Conservation (phyloP, 2,113 vertebrate species). For the Ondatra zibethicus region DNA sequence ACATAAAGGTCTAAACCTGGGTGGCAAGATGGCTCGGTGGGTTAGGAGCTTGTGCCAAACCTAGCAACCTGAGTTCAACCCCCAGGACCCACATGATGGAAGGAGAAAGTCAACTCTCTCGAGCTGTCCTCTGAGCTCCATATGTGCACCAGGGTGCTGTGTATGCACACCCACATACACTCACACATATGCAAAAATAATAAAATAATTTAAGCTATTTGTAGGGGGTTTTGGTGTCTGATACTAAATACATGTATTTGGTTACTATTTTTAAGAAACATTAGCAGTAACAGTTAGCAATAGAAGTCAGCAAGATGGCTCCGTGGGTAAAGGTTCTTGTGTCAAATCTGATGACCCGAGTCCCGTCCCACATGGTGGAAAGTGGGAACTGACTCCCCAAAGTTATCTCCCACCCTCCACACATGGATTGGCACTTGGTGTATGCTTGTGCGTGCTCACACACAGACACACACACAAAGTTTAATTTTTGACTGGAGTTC, state of each 20-base stretch:
- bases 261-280: background rate
- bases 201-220: background rate
- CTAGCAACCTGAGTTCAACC: background rate
- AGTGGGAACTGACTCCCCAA: background rate
- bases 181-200: background rate
- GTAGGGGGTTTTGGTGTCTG: background rate
- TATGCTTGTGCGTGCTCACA: background rate
- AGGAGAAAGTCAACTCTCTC: background rate
- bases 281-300: background rate
- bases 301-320: background rate
- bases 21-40: too few species aligned
- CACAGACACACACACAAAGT: background rate
- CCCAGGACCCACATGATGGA: background rate
- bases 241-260: background rate
- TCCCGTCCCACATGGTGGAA: too few species aligned
- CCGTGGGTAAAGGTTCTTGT: background rate
- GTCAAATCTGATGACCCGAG: too few species aligned
- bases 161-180: background rate
- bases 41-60: background rate
- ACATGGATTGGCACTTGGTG: background rate
- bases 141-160: background rate
- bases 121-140: background rate
- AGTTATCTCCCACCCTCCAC: background rate
- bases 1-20: background rate
- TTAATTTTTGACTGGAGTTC: background rate